Conservation (phyloP, 2,113 vertebrate genomes). For the Nettapus auritus region DNA sequence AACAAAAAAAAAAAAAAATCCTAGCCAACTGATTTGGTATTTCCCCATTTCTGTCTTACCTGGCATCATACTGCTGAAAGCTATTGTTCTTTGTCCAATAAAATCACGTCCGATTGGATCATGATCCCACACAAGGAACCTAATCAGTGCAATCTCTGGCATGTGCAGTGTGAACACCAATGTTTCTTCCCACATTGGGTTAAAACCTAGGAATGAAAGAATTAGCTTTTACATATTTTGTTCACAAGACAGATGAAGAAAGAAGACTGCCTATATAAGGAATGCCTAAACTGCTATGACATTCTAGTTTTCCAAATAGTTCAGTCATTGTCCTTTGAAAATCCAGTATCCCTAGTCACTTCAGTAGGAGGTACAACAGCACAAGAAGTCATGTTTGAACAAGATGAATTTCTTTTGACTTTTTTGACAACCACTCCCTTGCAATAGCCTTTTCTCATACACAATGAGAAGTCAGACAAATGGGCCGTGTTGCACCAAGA, state of each 20-base stretch:
- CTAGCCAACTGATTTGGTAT: not conserved
- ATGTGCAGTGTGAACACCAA: slow-evolving; percentile 93
- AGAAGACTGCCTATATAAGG: not conserved
- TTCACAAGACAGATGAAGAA: not conserved
- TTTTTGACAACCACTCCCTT: not conserved
- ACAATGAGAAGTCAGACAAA: not conserved
- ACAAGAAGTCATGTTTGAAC: not conserved
- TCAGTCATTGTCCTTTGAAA: not conserved
- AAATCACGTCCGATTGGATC: slow-evolving; percentile 98
- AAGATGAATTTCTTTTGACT: not conserved
- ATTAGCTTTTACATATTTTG: not conserved
- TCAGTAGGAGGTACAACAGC: not conserved
- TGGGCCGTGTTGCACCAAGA: not conserved
- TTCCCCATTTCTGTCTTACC: slow-evolving; percentile 73
- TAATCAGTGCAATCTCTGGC: slow-evolving; percentile 90
- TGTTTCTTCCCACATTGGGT: slow-evolving; percentile 99
- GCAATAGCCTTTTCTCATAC: not conserved
- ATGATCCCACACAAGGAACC: slow-evolving; percentile 98
- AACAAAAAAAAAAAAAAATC: not conserved
- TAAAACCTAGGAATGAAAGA: slow-evolving; percentile 83
- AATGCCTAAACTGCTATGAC: not conserved
- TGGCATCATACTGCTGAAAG: slow-evolving; percentile 96
- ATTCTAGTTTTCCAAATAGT: not conserved
- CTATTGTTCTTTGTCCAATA: slow-evolving; percentile 94
- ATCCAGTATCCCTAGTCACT: not conserved